phyloP scores from a whole-genome alignment of 2,888 invertebrate species.

The Onchidella celtica region DNA sequence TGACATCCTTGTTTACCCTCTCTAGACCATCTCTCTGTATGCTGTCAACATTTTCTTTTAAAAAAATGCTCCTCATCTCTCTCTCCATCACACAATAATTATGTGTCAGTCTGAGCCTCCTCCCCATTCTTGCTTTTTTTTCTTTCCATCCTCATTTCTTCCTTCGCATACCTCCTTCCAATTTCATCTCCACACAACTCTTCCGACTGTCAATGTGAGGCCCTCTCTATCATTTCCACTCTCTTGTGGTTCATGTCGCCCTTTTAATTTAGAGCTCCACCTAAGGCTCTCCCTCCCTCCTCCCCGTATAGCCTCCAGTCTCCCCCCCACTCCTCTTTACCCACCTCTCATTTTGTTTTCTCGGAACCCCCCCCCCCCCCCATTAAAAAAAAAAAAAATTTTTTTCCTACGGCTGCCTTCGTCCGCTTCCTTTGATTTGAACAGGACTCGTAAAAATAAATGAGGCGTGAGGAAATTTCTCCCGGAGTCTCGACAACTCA shows the following conservation, averaged over 20 bases:
- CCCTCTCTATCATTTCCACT: neutral
- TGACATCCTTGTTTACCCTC: neutral
- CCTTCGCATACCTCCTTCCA: neutral
- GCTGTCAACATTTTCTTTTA: slow-evolving; percentile 23
- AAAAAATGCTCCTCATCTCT: slow-evolving; percentile 11
- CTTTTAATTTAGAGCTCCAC: neutral
- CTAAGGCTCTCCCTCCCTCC: neutral
- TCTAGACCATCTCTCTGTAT: slow-evolving; percentile 27
- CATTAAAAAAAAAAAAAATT: too few species aligned
- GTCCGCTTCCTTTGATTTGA: too few species aligned
- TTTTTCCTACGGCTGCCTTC: too few species aligned
- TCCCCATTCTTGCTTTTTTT: neutral
- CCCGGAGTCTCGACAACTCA: too few species aligned
- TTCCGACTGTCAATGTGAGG: neutral
- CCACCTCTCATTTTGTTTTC: neutral
- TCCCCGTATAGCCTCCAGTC: slow-evolving; percentile 41
- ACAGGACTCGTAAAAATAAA: too few species aligned
- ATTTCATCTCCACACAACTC: neutral
- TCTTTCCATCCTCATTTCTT: neutral
- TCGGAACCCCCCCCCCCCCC: too few species aligned
- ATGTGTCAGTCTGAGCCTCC: neutral
- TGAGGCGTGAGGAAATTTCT: too few species aligned
- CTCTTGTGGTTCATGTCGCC: neutral
- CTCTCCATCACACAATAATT: neutral
- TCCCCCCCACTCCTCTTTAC: slow-evolving; percentile 35